phyloP scores from a whole-genome alignment of 2,797 vertebrate species.

The Cygnus olor region DNA sequence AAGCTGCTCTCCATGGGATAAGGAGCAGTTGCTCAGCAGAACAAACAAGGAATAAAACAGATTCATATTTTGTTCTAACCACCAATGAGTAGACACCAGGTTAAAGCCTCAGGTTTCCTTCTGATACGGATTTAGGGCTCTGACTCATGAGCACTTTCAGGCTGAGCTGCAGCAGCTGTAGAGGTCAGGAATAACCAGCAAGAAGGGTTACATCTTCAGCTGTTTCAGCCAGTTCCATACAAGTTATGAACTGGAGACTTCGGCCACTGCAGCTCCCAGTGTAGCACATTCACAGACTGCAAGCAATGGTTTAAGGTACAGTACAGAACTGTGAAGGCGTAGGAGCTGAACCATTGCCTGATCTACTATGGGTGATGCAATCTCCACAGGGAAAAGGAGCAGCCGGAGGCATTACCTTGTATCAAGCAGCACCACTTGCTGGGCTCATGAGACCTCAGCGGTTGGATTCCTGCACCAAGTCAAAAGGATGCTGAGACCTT shows the following conservation, averaged over 20 bases:
- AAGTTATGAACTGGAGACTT: not conserved
- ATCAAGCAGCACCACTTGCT: not conserved
- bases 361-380: not conserved
- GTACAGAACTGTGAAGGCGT: not conserved
- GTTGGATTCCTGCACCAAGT: not conserved
- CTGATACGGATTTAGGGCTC: not conserved
- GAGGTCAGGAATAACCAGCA: not conserved
- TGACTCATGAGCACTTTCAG: not conserved
- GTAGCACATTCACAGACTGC: not conserved
- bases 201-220: not conserved
- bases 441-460: not conserved
- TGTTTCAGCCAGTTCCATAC: not conserved
- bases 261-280: not conserved
- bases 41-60: not conserved
- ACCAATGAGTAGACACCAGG: not conserved
- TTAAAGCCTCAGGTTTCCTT: not conserved
- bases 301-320: not conserved
- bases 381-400: not conserved
- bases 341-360: not conserved
- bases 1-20: not conserved
- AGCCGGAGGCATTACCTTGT: not conserved
- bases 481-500: not conserved
- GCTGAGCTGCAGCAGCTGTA: not conserved
- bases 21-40: not conserved
- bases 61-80: not conserved